phyloP scores from a whole-genome alignment of 1,140 invertebrate genomes.

The Cherax quadricarinatus region DNA sequence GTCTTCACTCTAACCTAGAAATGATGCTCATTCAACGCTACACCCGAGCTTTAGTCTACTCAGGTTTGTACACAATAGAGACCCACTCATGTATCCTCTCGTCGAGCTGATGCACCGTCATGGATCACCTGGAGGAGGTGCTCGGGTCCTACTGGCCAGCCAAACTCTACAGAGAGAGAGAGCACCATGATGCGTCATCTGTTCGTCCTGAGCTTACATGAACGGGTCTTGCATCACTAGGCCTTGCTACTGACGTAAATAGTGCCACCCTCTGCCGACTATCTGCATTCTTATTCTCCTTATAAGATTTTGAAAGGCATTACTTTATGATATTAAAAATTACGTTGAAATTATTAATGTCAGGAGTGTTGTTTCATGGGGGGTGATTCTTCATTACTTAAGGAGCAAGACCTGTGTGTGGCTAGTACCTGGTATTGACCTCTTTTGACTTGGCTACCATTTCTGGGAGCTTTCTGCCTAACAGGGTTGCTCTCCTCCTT shows the following conservation, averaged over 20 bases:
- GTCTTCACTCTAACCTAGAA: neutral
- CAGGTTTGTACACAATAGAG: neutral
- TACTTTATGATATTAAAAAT: neutral
- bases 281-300: too few species aligned
- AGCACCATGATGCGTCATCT: neutral
- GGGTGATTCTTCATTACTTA: neutral
- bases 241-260: too few species aligned
- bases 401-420: neutral
- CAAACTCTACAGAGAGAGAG: neutral
- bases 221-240: neutral
- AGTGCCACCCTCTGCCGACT: too few species aligned
- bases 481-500: too few species aligned
- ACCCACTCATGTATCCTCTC: neutral
- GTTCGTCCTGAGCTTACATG: neutral
- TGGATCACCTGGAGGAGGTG: neutral
- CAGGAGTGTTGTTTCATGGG: neutral
- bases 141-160: neutral
- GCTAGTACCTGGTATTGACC: neutral
- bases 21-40: neutral
- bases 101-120: neutral
- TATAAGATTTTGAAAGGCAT: too few species aligned
- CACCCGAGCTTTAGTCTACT: neutral
- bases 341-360: neutral
- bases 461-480: too few species aligned
- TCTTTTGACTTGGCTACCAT: neutral